A percentile compares a stretch with the other conserved stretches of the same genome.
These are phyloP conservation scores for Glaucomys volans DNA, from an alignment of 2,113 vertebrate genomes.

Conservation along the genomic window DNA sequence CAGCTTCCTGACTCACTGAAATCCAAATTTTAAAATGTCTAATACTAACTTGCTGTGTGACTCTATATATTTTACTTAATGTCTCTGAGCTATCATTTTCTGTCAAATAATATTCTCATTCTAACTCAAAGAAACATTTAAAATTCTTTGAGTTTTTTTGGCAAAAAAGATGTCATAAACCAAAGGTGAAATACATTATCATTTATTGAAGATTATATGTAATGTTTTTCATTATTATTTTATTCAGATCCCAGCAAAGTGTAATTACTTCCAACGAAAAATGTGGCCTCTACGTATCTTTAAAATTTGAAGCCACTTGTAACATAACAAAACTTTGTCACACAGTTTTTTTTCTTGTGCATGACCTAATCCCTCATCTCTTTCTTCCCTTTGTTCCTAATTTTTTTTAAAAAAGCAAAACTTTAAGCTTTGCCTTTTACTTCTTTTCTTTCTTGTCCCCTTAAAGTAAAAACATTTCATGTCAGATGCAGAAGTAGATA, in stretches of 20 bases:
- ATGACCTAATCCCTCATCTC: not conserved
- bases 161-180: not conserved
- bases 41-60: not conserved
- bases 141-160: not conserved
- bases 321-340: not conserved
- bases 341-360: not conserved
- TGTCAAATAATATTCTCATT: not conserved
- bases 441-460: not conserved
- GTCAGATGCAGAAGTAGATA: conserved; percentile 63
- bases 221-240: conserved; percentile 23
- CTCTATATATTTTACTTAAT: not conserved
- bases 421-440: not conserved
- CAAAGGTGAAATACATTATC: not conserved
- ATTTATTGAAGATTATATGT: not conserved
- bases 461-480: conserved; percentile 62
- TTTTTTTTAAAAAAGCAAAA: conserved; percentile 34
- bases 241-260: not conserved
- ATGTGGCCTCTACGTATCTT: not conserved
- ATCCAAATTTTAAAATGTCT: not conserved
- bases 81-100: conserved; percentile 28
- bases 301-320: not conserved
- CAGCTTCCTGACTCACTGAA: not conserved
- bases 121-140: not conserved
- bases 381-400: not conserved
- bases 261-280: not conserved